Conservation (phyloP, 2,797 vertebrate species). For the Schizothorax lantsangensis region DNA sequence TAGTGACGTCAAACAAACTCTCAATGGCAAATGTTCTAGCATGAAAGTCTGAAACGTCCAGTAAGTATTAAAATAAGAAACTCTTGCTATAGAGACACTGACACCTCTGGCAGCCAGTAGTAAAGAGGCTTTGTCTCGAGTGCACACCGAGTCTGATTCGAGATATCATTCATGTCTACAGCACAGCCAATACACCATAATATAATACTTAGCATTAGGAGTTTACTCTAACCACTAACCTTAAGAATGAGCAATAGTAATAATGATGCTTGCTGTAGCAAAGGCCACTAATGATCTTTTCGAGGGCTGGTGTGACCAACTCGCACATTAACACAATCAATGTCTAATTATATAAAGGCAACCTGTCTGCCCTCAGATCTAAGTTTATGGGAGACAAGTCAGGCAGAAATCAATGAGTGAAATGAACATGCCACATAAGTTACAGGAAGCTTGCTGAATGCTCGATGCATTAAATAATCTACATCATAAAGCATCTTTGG, state of each 20-base stretch:
- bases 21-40: not conserved
- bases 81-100: not conserved
- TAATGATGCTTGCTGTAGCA: not conserved
- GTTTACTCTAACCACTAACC: not conserved
- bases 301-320: not conserved
- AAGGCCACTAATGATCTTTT: slow-evolving; percentile 13
- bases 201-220: not conserved
- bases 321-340: slow-evolving; percentile 34
- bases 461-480: not conserved
- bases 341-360: slow-evolving; percentile 23
- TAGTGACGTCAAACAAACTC: not conserved
- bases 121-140: not conserved
- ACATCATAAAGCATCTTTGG: slow-evolving; percentile 33
- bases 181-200: not conserved
- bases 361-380: slow-evolving; percentile 16
- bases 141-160: not conserved
- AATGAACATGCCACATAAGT: not conserved
- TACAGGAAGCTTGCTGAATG: slow-evolving; percentile 12
- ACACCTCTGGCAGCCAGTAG: not conserved
- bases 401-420: slow-evolving; percentile 21
- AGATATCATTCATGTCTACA: not conserved
- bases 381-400: slow-evolving; percentile 19
- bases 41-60: not conserved
- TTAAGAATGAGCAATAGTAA: not conserved
- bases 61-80: not conserved